A percentile compares a stretch with the other conserved stretches of the same genome.
phyloP scores from a whole-genome alignment of 2,797 vertebrate genomes.

The Perodicticus potto region DNA sequence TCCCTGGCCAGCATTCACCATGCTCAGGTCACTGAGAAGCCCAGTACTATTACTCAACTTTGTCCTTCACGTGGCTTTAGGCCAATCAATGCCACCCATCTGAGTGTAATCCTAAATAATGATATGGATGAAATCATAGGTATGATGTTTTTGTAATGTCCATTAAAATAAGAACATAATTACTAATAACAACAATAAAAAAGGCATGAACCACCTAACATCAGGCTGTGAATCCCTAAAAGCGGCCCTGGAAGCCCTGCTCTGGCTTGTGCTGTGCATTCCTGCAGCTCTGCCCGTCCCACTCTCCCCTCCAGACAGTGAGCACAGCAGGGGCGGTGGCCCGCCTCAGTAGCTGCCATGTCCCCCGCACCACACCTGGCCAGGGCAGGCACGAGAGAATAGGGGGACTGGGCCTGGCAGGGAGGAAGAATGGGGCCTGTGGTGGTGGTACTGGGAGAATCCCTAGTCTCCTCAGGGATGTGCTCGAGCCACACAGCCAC shows the following conservation, averaged over 20 bases:
- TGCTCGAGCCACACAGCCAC: fast-evolving
- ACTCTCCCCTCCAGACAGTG: background rate
- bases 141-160: background rate
- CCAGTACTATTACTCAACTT: background rate
- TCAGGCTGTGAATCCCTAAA: background rate
- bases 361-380: background rate
- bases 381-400: background rate
- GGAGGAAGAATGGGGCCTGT: background rate
- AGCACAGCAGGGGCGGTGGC: fast-evolving
- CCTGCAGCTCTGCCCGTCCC: background rate
- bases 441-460: no score
- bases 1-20: background rate
- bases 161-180: background rate
- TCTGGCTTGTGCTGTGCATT: background rate
- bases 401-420: fast-evolving
- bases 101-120: background rate
- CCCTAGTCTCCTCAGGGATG: fast-evolving
- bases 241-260: background rate
- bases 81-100: no score
- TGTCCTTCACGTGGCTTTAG: background rate
- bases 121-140: background rate
- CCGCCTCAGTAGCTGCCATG: fast-evolving
- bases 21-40: background rate
- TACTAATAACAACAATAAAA: background rate
- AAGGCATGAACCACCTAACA: background rate